Conservation (phyloP, 2,113 vertebrate genomes). For the Atherinomorus stipes region DNA sequence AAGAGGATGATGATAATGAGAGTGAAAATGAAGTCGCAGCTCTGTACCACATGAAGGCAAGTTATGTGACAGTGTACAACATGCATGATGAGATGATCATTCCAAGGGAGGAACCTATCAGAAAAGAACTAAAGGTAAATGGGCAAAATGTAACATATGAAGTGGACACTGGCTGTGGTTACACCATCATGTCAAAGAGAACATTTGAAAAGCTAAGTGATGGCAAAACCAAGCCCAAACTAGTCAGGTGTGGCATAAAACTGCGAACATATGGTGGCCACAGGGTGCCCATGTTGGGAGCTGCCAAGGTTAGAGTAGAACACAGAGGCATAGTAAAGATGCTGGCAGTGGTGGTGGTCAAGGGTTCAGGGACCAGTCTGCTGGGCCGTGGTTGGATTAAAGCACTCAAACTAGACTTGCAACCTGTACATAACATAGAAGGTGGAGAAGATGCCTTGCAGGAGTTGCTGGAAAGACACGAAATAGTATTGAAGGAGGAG, state of each 20-base stretch:
- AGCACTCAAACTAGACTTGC: not conserved
- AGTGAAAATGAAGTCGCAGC: not conserved
- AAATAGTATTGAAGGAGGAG: not conserved
- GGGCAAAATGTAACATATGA: not conserved
- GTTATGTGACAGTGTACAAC: not conserved
- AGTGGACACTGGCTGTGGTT: too few species aligned
- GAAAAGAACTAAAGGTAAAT: too few species aligned
- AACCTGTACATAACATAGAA: not conserved
- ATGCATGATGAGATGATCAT: not conserved
- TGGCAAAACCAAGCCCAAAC: not conserved
- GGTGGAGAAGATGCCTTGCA: too few species aligned
- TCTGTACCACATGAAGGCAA: not conserved
- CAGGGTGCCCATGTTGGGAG: too few species aligned
- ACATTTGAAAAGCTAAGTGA: too few species aligned
- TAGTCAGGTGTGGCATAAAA: not conserved
- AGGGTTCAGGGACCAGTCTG: too few species aligned
- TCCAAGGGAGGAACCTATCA: not conserved
- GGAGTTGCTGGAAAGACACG: not conserved
- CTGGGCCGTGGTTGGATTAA: too few species aligned
- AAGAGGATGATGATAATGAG: not conserved
- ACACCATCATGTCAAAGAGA: too few species aligned
- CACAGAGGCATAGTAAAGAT: too few species aligned
- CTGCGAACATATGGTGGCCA: not conserved
- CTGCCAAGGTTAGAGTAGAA: too few species aligned
- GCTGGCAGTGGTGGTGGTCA: too few species aligned